Evolutionary conservation across 2,888 invertebrate genomes (phyloP).

Genomic region (Dryocosmus kuriphilus): DNA sequence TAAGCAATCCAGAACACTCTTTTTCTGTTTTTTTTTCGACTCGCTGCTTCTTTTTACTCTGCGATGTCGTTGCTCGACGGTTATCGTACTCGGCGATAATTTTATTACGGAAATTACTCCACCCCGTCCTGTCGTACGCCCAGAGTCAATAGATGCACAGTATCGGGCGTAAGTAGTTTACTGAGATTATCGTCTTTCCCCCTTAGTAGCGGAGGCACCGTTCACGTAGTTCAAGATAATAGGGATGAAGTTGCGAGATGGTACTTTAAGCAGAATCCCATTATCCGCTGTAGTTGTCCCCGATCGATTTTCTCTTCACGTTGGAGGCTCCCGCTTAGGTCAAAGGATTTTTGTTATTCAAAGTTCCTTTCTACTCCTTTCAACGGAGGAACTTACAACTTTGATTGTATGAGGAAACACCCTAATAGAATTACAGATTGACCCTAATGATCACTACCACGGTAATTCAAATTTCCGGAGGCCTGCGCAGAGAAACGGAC

Average conservation of each 20-base stretch:
- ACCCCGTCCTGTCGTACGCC: not conserved
- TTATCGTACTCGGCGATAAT: slow-evolving; percentile 20
- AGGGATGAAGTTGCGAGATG: slow-evolving; percentile 25
- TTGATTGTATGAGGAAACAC: not conserved
- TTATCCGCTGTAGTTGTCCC: slow-evolving; percentile 27
- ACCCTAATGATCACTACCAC: not conserved
- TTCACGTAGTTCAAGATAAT: slow-evolving; percentile 33
- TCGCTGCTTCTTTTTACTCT: not conserved
- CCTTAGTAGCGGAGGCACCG: slow-evolving; percentile 29
- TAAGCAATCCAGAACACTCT: too few species aligned
- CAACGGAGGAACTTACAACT: too few species aligned
- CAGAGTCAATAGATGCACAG: not conserved
- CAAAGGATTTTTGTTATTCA: not conserved
- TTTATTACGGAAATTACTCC: slow-evolving; percentile 6
- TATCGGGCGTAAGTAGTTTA: slow-evolving; percentile 29
- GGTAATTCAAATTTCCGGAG: slow-evolving; percentile 1
- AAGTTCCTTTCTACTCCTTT: not conserved
- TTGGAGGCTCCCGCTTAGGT: not conserved
- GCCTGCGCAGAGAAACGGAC: slow-evolving; percentile 2
- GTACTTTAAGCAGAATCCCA: slow-evolving; percentile 30
- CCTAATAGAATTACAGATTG: not conserved
- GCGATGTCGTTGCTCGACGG: not conserved
- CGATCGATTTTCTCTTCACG: slow-evolving; percentile 22
- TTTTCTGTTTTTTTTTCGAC: slow-evolving; percentile 30
- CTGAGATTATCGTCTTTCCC: slow-evolving; percentile 37